phyloP scores from a whole-genome alignment of 2,113 vertebrate genomes.

The Hydrochoerus hydrochaeris region DNA sequence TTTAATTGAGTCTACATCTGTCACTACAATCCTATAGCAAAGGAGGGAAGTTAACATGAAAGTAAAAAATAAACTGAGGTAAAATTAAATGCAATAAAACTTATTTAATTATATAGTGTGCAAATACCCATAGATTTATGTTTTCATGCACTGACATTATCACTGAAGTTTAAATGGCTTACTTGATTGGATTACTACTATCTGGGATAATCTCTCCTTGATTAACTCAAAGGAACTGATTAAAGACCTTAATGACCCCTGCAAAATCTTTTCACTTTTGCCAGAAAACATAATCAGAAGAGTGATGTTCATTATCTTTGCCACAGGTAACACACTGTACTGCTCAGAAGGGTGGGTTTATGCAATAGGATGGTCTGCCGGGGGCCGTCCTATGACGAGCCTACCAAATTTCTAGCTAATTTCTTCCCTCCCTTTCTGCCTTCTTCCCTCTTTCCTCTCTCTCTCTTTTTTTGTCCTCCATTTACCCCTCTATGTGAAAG shows the following conservation, averaged over 20 bases:
- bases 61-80: background rate
- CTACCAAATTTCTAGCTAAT: background rate
- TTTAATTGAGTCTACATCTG: background rate
- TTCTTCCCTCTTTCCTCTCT: accelerated
- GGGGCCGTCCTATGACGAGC: background rate
- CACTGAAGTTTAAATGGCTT: background rate
- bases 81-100: background rate
- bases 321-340: background rate
- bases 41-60: background rate
- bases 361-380: background rate
- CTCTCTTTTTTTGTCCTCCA: accelerated
- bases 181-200: background rate
- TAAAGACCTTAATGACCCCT: background rate
- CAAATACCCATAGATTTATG: background rate
- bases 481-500: background rate
- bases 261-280: background rate
- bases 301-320: background rate
- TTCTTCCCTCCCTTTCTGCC: accelerated
- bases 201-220: background rate
- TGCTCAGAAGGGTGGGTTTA: background rate
- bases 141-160: background rate
- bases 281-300: background rate
- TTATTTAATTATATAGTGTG: background rate
- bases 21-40: background rate
- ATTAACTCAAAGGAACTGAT: conserved; percentile 10